Evolutionary conservation across 2,797 vertebrate genomes (phyloP), one percentile per base, ranked within the genome.

Genomic region (Pipistrellus kuhlii): DNA sequence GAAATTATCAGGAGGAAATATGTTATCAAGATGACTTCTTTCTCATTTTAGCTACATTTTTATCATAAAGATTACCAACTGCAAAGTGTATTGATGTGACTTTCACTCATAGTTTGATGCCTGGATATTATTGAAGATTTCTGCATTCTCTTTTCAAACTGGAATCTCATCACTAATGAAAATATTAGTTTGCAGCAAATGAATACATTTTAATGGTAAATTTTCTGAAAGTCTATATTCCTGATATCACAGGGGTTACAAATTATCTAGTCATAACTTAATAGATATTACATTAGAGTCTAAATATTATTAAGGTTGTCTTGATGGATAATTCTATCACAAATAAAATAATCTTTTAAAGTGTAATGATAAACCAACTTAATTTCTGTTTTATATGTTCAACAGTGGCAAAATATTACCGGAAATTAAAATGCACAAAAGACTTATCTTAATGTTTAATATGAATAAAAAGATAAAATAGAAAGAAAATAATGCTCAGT

Each of bases 141-240:
- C 78, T 85, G 77, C 14, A 57, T 91, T 96, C 78, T 85, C 78
- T 88, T 95, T 91, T 80, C 46, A 88, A 94, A 95, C 55, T 84
- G 88, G 73, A 95, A 90, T 95, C 75, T 32, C 38, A 94, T 69
- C 35, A 8, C 94, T 95, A 93, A 95, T 92, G 96, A 97, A 94
- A 97, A 96, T 92, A 94, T 97, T 95, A 82, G 35, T 82, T 91
- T 95, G 88, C 81, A 51, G 30, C 32, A 76, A 85, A 59, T 93
- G 75, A 95, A 96, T 95, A 64, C n/a, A 86, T 93, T 93, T 95
- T 91, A 97, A 94, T 94, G 83, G 35, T 86, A 95, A 96, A 91
- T 90, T 90, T 88, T 93, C 73, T 92, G 78, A 86, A 87, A 91
- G 64, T 88, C n/a, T 94, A 95, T 96, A 95, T 97, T 92, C 35